These are phyloP conservation scores for Chloromyia formosa DNA, from an alignment of 2,888 invertebrate genomes.

Conservation along the genomic window DNA sequence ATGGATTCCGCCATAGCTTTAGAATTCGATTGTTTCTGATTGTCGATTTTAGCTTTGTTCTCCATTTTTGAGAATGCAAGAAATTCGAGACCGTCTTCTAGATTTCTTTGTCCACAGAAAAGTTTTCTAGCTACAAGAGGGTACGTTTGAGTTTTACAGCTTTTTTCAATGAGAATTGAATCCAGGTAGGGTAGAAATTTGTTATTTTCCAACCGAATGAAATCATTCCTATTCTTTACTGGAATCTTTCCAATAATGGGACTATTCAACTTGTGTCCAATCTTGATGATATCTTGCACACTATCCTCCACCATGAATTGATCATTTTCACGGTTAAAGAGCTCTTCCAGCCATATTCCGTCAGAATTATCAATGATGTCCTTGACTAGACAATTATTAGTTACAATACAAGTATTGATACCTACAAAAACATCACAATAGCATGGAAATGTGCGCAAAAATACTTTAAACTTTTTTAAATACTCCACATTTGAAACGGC, in stretches of 20 bases:
- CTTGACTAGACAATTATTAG: constrained; percentile 23
- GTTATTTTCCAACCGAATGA: constrained; percentile 59
- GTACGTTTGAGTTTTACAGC: constrained; percentile 59
- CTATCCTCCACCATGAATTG: constrained; percentile 53
- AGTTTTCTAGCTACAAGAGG: constrained; percentile 61
- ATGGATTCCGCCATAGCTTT: neutral
- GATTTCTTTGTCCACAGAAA: constrained; percentile 47
- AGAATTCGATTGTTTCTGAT: constrained; percentile 54
- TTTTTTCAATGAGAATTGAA: constrained; percentile 61
- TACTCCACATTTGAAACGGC: constrained; percentile 30
- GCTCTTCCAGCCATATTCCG: constrained; percentile 59
- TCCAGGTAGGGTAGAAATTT: constrained; percentile 58
- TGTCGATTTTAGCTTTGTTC: constrained; percentile 49
- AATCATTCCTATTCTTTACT: constrained; percentile 59
- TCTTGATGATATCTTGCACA: constrained; percentile 53
- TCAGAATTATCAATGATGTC: constrained; percentile 58
- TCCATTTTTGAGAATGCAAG: neutral
- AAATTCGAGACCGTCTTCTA: neutral
- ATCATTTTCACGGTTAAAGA: constrained; percentile 45
- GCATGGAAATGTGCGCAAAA: neutral
- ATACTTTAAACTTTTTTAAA: constrained; percentile 4
- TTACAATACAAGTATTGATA: constrained; percentile 17
- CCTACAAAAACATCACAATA: constrained; percentile 11
- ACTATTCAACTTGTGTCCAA: constrained; percentile 56
- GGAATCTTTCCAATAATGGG: constrained; percentile 60